Evolutionary conservation across 2,797 vertebrate genomes (phyloP).

Genomic region (Alouatta caraya): DNA sequence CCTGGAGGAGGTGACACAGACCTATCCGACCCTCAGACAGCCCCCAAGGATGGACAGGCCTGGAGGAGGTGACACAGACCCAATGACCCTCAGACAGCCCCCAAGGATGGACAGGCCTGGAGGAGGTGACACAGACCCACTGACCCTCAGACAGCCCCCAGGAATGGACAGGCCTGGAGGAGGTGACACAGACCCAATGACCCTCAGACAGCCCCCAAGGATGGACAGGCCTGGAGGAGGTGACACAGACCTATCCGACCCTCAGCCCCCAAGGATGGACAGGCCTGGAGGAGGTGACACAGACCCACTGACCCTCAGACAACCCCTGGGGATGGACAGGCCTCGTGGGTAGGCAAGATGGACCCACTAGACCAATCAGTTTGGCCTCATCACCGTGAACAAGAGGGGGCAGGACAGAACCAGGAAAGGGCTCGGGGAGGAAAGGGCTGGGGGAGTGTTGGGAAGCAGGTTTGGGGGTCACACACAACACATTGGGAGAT

Average conservation of each 20-base stretch:
- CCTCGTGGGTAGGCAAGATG: not conserved
- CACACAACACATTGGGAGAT: not conserved
- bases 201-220: slow-evolving; percentile 86
- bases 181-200: not conserved
- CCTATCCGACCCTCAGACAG: slow-evolving; percentile 79
- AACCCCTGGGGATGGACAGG: not conserved
- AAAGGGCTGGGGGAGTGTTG: not conserved
- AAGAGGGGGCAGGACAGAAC: not conserved
- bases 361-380: not conserved
- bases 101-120: slow-evolving; percentile 94
- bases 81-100: slow-evolving; percentile 76
- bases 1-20: slow-evolving; percentile 69
- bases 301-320: not conserved
- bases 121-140: not conserved
- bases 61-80: not conserved
- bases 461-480: not conserved
- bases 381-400: not conserved
- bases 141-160: slow-evolving; percentile 84
- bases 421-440: not conserved
- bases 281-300: slow-evolving; percentile 79
- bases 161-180: slow-evolving; percentile 91
- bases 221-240: slow-evolving; percentile 90
- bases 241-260: not conserved
- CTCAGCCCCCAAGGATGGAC: slow-evolving; percentile 93
- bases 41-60: slow-evolving; percentile 83